Evolutionary conservation across 2,888 invertebrate genomes (phyloP).

Genomic region (Perdita meconis): DNA sequence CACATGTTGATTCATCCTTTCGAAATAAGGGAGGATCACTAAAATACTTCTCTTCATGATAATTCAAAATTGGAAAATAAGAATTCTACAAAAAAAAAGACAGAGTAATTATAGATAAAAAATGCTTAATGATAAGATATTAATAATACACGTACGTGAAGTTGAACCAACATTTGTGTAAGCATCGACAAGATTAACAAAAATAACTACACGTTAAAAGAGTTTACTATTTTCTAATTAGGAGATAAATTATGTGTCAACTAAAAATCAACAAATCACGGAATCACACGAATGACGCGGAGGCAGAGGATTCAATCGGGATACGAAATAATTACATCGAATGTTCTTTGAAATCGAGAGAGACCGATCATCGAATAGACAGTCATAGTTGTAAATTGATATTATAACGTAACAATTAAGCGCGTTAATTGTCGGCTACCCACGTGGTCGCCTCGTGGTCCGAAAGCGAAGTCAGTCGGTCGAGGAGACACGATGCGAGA

Average conservation of each 20-base stretch:
- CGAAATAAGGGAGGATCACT: too few species aligned
- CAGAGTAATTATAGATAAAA: too few species aligned
- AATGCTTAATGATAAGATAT: too few species aligned
- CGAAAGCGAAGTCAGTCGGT: constrained; percentile 10
- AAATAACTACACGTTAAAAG: not conserved
- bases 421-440: constrained; percentile 5
- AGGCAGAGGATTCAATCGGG: too few species aligned
- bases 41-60: too few species aligned
- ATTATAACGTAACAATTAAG: not conserved
- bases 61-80: too few species aligned
- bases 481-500: constrained; percentile 49
- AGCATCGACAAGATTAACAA: not conserved
- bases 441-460: constrained; percentile 5
- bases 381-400: not conserved
- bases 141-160: not conserved
- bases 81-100: too few species aligned
- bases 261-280: not conserved
- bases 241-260: not conserved
- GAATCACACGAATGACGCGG: not conserved
- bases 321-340: not conserved
- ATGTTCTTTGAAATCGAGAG: not conserved
- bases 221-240: not conserved
- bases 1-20: too few species aligned
- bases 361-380: not conserved
- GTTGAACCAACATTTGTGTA: not conserved